Evolutionary conservation across 2,113 vertebrate genomes (phyloP).

Genomic region (Egretta garzetta): DNA sequence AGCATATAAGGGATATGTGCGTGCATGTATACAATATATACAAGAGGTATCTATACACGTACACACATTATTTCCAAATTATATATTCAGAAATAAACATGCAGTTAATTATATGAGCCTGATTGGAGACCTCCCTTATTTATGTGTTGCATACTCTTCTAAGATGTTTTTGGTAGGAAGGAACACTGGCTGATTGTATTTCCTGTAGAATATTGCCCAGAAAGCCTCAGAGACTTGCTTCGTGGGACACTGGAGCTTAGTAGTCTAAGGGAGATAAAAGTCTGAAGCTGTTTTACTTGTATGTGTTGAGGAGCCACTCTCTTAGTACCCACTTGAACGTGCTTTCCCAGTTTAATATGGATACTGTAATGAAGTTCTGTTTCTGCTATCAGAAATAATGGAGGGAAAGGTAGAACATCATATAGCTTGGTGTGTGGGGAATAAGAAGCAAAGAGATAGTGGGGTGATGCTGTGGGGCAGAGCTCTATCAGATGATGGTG

Average conservation of each 20-base stretch:
- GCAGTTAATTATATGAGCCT: background rate
- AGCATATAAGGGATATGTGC: background rate
- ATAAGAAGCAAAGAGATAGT: background rate
- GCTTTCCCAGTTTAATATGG: background rate
- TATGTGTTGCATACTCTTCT: background rate
- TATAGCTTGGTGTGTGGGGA: background rate
- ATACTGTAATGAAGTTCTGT: background rate
- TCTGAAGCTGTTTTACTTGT: background rate
- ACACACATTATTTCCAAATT: background rate
- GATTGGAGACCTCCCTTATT: background rate
- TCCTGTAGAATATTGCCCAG: background rate
- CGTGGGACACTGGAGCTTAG: background rate
- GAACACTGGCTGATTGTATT: background rate
- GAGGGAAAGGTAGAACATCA: background rate
- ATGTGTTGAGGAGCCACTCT: background rate
- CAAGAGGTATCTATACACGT: rapidly evolving
- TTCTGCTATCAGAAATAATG: background rate
- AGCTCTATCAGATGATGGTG: background rate
- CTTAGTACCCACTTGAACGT: background rate
- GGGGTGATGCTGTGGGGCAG: background rate
- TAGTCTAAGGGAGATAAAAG: background rate
- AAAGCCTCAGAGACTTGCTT: background rate
- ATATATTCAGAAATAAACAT: background rate
- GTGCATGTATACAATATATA: too few relatives aligned
- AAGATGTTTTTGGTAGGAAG: background rate